Conservation (phyloP, 2,113 vertebrate genomes). For the Myotis yumanensis region DNA sequence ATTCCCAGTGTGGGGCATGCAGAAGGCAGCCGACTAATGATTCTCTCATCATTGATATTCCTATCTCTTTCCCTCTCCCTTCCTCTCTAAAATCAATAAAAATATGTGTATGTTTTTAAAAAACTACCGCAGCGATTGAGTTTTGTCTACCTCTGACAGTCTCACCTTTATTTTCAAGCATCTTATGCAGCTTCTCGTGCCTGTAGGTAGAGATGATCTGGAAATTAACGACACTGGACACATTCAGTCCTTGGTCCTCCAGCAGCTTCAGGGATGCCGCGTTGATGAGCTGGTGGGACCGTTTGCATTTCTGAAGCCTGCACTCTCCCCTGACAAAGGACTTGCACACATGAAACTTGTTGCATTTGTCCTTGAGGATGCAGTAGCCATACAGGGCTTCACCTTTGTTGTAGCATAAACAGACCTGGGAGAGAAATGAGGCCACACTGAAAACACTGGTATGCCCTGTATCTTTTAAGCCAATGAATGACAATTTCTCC, state of each 20-base stretch:
- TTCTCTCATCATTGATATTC: no score
- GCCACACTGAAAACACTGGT: background rate
- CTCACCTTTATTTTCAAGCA: slow-evolving; percentile 69
- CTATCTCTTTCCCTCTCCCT: no score
- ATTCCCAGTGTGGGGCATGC: no score
- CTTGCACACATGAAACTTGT: slow-evolving; percentile 83
- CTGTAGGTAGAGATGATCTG: slow-evolving; percentile 79
- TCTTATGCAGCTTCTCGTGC: slow-evolving; percentile 62
- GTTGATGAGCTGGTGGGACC: slow-evolving; percentile 81
- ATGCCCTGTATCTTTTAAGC: background rate
- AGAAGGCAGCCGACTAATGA: no score
- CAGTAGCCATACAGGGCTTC: slow-evolving; percentile 69
- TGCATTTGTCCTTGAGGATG: slow-evolving; percentile 73
- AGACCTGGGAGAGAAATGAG: slow-evolving; percentile 72
- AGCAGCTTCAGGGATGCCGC: slow-evolving; percentile 43
- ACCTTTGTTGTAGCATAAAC: slow-evolving; percentile 80
- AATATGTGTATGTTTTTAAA: background rate
- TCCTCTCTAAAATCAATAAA: no score
- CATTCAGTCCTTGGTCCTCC: slow-evolving; percentile 68
- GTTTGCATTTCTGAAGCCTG: slow-evolving; percentile 74
- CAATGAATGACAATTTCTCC: background rate
- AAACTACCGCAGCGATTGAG: fast-evolving
- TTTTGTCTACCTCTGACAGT: background rate
- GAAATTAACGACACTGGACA: slow-evolving; percentile 70
- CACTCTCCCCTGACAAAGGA: slow-evolving; percentile 83